Evolutionary conservation across 2,797 vertebrate genomes (phyloP).

Genomic region (Aldrovandia affinis): DNA sequence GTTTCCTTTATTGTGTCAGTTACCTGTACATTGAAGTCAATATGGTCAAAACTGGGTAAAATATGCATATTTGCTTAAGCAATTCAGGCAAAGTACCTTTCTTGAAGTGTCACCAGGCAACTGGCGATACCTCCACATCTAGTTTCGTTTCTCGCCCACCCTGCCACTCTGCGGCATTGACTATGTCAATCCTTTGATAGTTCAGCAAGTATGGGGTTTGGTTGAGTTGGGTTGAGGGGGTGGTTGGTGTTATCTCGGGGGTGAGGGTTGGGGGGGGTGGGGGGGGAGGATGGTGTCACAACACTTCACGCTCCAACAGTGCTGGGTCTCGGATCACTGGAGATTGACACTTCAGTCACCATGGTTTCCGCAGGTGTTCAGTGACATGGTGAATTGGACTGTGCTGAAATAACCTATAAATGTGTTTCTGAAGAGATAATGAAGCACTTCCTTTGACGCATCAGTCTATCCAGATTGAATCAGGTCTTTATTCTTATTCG

Average conservation of each 20-base stretch:
- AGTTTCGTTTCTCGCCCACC: not conserved
- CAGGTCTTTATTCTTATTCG: not conserved
- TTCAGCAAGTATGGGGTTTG: not conserved
- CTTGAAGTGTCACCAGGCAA: too few relatives aligned
- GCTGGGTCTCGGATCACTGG: not conserved
- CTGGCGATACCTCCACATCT: too few relatives aligned
- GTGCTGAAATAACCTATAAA: not conserved
- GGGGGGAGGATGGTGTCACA: not conserved
- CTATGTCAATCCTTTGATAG: too few relatives aligned
- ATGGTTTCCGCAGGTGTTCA: not conserved
- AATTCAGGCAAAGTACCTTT: too few relatives aligned
- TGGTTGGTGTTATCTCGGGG: not conserved
- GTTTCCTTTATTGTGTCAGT: too few relatives aligned
- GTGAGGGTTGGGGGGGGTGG: not conserved
- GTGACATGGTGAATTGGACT: not conserved
- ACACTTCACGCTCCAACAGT: not conserved
- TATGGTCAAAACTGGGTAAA: too few relatives aligned
- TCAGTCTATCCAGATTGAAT: not conserved
- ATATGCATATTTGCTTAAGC: too few relatives aligned
- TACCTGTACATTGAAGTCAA: too few relatives aligned
- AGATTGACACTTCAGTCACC: not conserved
- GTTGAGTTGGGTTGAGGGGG: not conserved
- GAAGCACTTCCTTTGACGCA: not conserved
- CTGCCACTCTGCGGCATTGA: too few relatives aligned
- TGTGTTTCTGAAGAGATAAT: not conserved